phyloP scores from a whole-genome alignment of 2,113 vertebrate genomes.

The Canis aureus region DNA sequence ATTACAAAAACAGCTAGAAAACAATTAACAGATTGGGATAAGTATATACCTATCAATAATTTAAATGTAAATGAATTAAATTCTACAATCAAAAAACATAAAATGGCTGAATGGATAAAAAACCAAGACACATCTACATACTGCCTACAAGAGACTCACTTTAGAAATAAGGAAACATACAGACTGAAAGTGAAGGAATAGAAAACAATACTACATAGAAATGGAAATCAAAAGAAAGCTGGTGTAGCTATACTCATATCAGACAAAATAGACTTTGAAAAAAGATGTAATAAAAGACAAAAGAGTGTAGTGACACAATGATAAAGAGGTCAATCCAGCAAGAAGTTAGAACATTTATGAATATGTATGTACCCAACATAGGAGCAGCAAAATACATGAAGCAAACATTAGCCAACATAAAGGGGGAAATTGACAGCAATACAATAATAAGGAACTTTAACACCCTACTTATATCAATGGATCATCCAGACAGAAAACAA shows the following conservation, averaged over 20 bases:
- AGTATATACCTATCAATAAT: no score
- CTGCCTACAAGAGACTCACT: no score
- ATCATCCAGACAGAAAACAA: background rate
- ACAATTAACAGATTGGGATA: no score
- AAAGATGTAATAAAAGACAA: background rate
- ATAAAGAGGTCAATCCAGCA: background rate
- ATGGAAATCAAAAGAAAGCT: no score
- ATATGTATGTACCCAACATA: background rate
- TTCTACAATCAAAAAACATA: no score
- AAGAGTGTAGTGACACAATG: background rate
- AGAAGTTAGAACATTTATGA: background rate
- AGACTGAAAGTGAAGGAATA: no score
- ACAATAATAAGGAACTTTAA: background rate
- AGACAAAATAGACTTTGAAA: background rate
- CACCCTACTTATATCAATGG: background rate
- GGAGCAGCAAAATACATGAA: background rate
- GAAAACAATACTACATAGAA: no score
- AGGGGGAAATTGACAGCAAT: background rate
- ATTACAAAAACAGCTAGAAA: background rate
- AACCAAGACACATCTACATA: no score
- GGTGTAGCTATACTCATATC: no score
- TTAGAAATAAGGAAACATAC: no score
- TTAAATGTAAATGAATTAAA: no score
- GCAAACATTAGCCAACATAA: background rate
- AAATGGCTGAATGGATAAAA: no score